Evolutionary conservation across 2,113 vertebrate genomes (phyloP).

Genomic region (Mastomys coucha): DNA sequence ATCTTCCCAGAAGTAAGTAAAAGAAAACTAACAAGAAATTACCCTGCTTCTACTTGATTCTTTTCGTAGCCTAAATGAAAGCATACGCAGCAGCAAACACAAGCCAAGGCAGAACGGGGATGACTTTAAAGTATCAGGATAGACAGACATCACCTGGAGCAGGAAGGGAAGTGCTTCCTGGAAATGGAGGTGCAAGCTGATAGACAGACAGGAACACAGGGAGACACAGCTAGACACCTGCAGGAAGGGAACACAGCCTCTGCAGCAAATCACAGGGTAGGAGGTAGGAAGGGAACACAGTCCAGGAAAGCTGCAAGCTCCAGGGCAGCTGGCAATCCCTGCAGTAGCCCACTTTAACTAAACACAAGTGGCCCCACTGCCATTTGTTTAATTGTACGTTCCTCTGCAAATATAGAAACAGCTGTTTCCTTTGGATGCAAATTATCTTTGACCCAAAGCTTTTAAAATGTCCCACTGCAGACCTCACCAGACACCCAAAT

Average conservation of each 20-base stretch:
- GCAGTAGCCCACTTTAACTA: conserved; percentile 50
- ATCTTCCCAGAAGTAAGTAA: conserved; percentile 60
- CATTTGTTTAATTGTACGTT: conserved; percentile 60
- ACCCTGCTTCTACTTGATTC: background rate
- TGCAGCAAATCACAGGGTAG: background rate
- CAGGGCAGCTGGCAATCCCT: background rate
- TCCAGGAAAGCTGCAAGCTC: background rate
- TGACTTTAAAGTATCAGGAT: background rate
- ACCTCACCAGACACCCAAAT: conserved; percentile 41
- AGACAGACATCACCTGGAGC: background rate
- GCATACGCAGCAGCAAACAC: conserved; percentile 15
- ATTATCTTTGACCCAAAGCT: conserved; percentile 73
- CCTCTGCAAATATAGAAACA: conserved; percentile 69
- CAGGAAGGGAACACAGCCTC: background rate
- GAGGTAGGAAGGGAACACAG: too few species aligned
- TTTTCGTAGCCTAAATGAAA: conserved; percentile 15
- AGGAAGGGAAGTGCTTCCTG: background rate
- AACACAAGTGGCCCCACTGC: conserved; percentile 8
- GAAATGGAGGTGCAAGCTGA: background rate
- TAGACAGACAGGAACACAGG: background rate
- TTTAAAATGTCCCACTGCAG: conserved; percentile 47
- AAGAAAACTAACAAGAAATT: conserved; percentile 43
- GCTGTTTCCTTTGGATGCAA: conserved; percentile 68
- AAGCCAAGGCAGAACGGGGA: background rate
- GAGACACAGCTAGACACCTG: background rate